phyloP scores from a whole-genome alignment of 2,888 invertebrate species.

The Sipunculus nudus region DNA sequence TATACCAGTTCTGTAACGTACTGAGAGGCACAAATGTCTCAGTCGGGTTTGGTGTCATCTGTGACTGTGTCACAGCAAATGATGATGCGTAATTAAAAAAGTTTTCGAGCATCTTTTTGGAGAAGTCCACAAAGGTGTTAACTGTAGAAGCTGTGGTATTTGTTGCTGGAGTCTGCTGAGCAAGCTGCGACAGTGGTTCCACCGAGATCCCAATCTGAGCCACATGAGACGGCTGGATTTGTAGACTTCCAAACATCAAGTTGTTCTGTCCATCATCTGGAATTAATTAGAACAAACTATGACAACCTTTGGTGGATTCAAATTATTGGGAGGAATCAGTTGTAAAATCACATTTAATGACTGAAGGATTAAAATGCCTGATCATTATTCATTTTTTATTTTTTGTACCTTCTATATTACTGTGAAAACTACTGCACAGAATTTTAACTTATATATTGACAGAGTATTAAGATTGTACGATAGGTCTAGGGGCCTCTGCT shows the following conservation, averaged over 20 bases:
- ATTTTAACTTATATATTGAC: too few relatives aligned
- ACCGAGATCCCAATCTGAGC: slow-evolving; percentile 96
- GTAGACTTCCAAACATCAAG: slow-evolving; percentile 34
- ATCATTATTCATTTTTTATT: neutral
- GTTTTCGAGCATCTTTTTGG: slow-evolving; percentile 90
- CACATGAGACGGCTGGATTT: slow-evolving; percentile 78
- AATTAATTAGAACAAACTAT: too few relatives aligned
- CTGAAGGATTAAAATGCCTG: neutral
- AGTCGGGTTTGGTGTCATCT: slow-evolving; percentile 81
- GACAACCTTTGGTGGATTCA: too few relatives aligned
- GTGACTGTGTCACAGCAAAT: slow-evolving; percentile 82
- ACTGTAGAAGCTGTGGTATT: slow-evolving; percentile 51
- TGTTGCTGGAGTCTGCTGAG: slow-evolving; percentile 68
- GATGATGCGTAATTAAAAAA: slow-evolving; percentile 93
- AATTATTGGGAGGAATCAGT: too few relatives aligned
- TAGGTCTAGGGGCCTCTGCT: too few relatives aligned
- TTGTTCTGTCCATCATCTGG: slow-evolving; percentile 9
- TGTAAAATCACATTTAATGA: too few relatives aligned
- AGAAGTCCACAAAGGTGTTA: slow-evolving; percentile 69
- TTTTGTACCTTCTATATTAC: too few relatives aligned
- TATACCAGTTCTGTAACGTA: slow-evolving; percentile 91
- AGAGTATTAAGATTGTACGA: too few relatives aligned
- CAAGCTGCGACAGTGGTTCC: slow-evolving; percentile 74
- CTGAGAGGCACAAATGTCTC: slow-evolving; percentile 88
- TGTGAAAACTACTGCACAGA: too few relatives aligned